Evolutionary conservation across 2,797 vertebrate genomes (phyloP).

Genomic region (Enteromius anoplus): DNA sequence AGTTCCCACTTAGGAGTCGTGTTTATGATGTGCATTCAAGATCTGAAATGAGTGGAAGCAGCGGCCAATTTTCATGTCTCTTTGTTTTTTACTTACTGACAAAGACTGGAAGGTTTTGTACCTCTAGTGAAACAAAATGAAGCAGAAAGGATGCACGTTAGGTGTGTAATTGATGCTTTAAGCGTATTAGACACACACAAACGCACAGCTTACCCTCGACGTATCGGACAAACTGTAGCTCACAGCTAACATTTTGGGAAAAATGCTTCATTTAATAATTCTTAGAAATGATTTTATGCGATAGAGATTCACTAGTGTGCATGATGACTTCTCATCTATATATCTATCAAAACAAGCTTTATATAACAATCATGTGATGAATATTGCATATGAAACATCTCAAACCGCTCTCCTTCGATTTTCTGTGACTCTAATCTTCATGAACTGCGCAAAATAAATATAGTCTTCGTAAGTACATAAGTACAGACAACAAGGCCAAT

Average conservation of each 20-base stretch:
- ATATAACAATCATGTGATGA: neutral
- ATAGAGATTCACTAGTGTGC: neutral
- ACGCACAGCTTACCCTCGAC: neutral
- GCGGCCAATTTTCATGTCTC: neutral
- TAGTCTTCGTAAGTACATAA: conserved; percentile 5
- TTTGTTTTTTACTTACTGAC: conserved; percentile 10
- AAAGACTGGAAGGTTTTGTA: conserved; percentile 1
- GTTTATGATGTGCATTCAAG: conserved; percentile 29
- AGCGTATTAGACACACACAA: neutral
- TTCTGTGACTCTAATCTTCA: neutral
- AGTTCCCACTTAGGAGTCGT: conserved; percentile 1
- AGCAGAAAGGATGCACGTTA: neutral
- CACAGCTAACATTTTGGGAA: neutral
- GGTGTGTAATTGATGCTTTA: conserved; percentile 13
- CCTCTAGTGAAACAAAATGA: neutral
- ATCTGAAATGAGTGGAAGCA: neutral
- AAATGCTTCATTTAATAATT: neutral
- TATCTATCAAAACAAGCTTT: neutral
- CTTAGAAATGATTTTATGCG: neutral
- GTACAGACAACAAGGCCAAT: conserved; percentile 18
- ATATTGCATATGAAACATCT: neutral
- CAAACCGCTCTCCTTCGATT: neutral
- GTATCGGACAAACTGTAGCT: neutral
- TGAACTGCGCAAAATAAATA: neutral
- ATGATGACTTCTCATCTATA: too few species aligned